phyloP scores from a whole-genome alignment of 2,113 vertebrate species.

The Microcebus ravelobensis region DNA sequence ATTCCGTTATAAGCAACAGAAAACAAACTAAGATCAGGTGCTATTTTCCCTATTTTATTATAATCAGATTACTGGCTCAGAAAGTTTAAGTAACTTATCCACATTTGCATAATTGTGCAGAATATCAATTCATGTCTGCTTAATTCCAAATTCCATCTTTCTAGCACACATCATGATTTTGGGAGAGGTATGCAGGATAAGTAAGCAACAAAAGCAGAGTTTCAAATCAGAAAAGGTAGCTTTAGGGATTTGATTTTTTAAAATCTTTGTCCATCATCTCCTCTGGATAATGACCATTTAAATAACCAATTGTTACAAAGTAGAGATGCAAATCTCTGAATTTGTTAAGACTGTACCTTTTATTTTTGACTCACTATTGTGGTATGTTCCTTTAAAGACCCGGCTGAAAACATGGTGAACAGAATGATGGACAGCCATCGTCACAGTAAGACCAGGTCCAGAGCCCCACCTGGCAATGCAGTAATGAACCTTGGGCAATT shows the following conservation, averaged over 20 bases:
- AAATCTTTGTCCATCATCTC: neutral
- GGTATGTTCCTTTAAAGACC: neutral
- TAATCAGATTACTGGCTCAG: neutral
- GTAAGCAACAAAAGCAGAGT: neutral
- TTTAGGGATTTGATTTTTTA: neutral
- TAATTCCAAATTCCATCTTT: slow-evolving; percentile 12
- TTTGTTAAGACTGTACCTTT: neutral
- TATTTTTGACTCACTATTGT: neutral
- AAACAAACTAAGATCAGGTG: neutral
- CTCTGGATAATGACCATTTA: slow-evolving; percentile 11
- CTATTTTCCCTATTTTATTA: slow-evolving; percentile 1
- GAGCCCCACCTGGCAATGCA: slow-evolving; percentile 19
- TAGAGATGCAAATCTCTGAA: neutral
- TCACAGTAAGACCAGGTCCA: neutral
- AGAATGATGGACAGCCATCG: slow-evolving; percentile 14
- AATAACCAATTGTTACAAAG: neutral
- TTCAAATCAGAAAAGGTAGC: neutral
- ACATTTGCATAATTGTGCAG: neutral
- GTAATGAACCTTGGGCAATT: slow-evolving; percentile 58
- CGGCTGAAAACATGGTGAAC: neutral
- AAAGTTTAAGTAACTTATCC: slow-evolving; percentile 23
- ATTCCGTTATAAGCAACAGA: neutral
- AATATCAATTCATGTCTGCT: slow-evolving; percentile 15
- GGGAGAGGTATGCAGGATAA: neutral
- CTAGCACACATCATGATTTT: neutral